Evolutionary conservation across 1,140 invertebrate genomes (phyloP).

Genomic region (Acromyrmex echinatior): DNA sequence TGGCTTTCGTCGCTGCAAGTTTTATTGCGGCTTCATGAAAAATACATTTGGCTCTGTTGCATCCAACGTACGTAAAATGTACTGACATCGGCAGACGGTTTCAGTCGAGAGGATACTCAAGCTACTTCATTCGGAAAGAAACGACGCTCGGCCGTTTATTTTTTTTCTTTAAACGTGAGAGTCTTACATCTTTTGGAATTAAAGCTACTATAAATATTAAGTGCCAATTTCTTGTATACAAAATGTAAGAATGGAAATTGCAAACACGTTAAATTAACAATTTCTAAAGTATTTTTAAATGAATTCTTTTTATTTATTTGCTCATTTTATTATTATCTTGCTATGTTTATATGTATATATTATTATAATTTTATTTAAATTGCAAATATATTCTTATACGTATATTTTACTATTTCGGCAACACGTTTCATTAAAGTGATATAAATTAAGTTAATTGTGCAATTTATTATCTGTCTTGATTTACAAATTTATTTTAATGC

Average conservation of each 20-base stretch:
- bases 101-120: constrained; percentile 31
- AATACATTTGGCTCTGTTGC: constrained; percentile 55
- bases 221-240: neutral
- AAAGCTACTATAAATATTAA: neutral
- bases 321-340: constrained; percentile 4
- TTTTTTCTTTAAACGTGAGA: constrained; percentile 3
- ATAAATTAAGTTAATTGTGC: neutral
- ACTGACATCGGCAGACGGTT: constrained; percentile 39
- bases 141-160: constrained; percentile 8
- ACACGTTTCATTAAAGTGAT: neutral
- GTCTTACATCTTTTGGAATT: constrained; percentile 1
- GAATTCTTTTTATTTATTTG: neutral
- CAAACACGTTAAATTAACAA: neutral
- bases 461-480: neutral
- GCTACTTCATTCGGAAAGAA: neutral
- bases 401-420: neutral
- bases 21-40: constrained; percentile 49
- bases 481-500: neutral
- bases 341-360: neutral
- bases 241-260: neutral
- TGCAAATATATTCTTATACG: neutral
- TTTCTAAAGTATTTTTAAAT: neutral
- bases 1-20: constrained; percentile 53
- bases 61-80: constrained; percentile 53
- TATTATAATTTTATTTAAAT: neutral